Evolutionary conservation across 2,797 vertebrate species (phyloP).

Genomic region (Scleropages formosus): DNA sequence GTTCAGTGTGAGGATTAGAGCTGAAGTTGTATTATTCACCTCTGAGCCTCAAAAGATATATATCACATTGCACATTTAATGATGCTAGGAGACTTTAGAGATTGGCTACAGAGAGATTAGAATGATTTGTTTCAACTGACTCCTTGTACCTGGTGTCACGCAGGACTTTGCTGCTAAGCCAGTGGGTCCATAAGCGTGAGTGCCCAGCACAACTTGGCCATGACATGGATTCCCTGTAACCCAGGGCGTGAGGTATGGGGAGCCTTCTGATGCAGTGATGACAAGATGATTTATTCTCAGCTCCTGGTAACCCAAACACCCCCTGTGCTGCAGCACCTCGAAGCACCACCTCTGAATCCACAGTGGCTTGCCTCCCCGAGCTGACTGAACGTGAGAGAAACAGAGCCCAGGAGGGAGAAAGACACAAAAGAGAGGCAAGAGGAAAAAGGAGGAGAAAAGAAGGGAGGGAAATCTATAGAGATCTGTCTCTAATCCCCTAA

Average conservation of each 20-base stretch:
- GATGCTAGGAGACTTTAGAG: not conserved
- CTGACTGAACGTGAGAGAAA: not conserved
- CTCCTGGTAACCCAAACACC: constrained; percentile 47
- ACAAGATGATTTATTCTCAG: constrained; percentile 69
- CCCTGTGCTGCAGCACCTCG: constrained; percentile 15
- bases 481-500: not conserved
- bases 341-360: not conserved
- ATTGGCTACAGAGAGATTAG: not conserved
- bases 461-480: not conserved
- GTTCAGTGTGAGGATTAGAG: constrained; percentile 16
- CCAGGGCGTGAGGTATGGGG: constrained; percentile 30
- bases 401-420: not conserved
- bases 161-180: constrained; percentile 11
- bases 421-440: not conserved
- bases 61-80: not conserved
- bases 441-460: not conserved
- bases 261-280: constrained; percentile 53
- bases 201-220: constrained; percentile 19
- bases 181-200: not conserved
- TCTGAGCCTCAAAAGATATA: not conserved
- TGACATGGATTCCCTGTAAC: constrained; percentile 26
- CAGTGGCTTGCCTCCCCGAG: not conserved
- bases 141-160: constrained; percentile 4
- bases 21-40: not conserved
- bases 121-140: constrained; percentile 5